phyloP scores from a whole-genome alignment of 2,797 vertebrate species.

The Falco novaeseelandiae region DNA sequence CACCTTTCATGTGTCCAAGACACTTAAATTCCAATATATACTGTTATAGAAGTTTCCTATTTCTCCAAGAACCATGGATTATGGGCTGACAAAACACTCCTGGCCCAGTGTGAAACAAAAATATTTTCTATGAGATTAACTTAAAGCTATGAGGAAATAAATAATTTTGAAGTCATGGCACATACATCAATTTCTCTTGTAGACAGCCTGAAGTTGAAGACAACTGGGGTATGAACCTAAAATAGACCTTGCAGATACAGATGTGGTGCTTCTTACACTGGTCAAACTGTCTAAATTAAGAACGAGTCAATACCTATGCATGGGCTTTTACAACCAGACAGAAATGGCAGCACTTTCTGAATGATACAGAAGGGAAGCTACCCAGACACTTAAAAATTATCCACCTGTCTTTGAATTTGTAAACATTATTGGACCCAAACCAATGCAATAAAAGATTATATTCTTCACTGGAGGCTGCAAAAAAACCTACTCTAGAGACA shows the following conservation, averaged over 20 bases:
- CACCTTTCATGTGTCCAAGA: background rate
- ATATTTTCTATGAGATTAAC: background rate
- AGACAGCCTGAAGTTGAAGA: background rate
- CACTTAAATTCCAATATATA: background rate
- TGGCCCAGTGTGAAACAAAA: background rate
- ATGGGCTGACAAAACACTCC: background rate
- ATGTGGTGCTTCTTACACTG: background rate
- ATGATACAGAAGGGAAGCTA: background rate
- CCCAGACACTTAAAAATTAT: background rate
- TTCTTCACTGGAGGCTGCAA: background rate
- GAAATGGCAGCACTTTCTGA: background rate
- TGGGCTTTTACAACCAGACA: background rate
- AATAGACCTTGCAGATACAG: background rate
- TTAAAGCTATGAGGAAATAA: background rate
- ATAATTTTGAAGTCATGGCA: background rate
- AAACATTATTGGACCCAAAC: background rate
- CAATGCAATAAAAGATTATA: background rate
- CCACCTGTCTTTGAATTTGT: background rate
- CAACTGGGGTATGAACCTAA: background rate
- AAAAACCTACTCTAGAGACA: background rate
- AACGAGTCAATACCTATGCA: background rate
- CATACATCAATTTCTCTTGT: background rate
- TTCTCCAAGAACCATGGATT: background rate
- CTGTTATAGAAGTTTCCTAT: background rate
- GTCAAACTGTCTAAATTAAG: background rate